These are phyloP conservation scores for Melanargia galathea DNA, from an alignment of 2,888 invertebrate genomes.

Conservation along the genomic window DNA sequence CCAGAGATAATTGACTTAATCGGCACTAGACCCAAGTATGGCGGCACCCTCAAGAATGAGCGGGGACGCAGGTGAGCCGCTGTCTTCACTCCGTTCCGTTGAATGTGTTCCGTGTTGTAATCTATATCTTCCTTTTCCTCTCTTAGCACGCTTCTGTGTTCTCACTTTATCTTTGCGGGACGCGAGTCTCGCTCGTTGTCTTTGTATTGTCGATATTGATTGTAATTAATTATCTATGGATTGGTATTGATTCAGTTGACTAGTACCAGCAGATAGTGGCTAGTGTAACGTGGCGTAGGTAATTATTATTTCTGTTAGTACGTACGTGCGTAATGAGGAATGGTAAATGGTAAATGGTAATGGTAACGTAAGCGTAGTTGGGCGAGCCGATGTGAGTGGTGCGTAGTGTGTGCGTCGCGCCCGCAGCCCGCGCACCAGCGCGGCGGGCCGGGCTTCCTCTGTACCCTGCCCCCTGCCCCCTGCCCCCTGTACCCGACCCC, in stretches of 20 bases:
- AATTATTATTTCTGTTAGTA: constrained; percentile 81
- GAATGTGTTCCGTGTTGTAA: constrained; percentile 84
- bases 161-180: constrained; percentile 81
- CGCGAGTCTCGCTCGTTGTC: constrained; percentile 78
- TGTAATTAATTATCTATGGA: constrained; percentile 77
- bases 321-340: constrained; percentile 78
- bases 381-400: no score
- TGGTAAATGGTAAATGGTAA: constrained; percentile 82
- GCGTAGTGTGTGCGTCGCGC: no score
- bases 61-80: constrained; percentile 99
- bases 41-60: constrained; percentile 99
- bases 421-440: constrained; percentile 45
- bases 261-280: constrained; percentile 82
- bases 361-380: no score
- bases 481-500: constrained; percentile 49
- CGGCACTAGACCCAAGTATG: constrained; percentile 99
- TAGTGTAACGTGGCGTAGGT: constrained; percentile 81
- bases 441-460: no score
- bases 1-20: constrained; percentile 99
- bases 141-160: constrained; percentile 84
- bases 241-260: constrained; percentile 78
- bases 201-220: constrained; percentile 80
- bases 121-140: constrained; percentile 81
- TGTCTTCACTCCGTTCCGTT: constrained; percentile 83
- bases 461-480: constrained; percentile 54